phyloP scores from a whole-genome alignment of 1,140 invertebrate genomes.

The Diorhabda sublineata region DNA sequence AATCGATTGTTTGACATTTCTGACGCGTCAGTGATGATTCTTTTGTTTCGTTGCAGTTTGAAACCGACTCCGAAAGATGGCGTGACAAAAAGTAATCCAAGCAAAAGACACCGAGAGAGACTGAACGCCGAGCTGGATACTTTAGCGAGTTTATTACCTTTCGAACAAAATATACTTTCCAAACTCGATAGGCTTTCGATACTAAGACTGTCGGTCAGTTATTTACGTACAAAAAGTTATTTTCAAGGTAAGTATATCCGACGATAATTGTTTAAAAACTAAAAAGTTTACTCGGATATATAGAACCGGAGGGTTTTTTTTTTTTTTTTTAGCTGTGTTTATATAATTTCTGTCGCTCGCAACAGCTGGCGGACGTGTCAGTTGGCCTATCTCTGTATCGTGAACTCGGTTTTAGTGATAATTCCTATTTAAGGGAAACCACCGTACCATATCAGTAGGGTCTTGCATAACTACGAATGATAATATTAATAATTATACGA shows the following conservation, averaged over 20 bases:
- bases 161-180: slow-evolving; percentile 96
- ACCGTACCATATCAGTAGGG: neutral
- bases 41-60: slow-evolving; percentile 65
- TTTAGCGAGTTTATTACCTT: slow-evolving; percentile 93
- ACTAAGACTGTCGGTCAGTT: slow-evolving; percentile 93
- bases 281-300: no score
- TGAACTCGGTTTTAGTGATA: neutral
- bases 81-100: slow-evolving; percentile 97
- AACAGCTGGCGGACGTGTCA: slow-evolving; percentile 1
- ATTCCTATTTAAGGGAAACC: neutral
- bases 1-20: neutral
- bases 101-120: slow-evolving; percentile 94
- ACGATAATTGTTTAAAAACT: no score
- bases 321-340: no score
- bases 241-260: slow-evolving; percentile 79
- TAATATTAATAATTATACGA: no score
- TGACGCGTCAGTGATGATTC: slow-evolving; percentile 17
- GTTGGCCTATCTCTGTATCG: neutral
- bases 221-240: slow-evolving; percentile 97
- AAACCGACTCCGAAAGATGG: slow-evolving; percentile 94
- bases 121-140: slow-evolving; percentile 98
- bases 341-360: no score
- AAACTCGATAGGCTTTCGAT: slow-evolving; percentile 98
- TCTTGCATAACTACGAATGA: neutral
- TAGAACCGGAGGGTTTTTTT: no score